Evolutionary conservation across 1,140 invertebrate species (phyloP), one percentile per base, ranked within the genome.

Genomic region (Helicoverpa zea): DNA sequence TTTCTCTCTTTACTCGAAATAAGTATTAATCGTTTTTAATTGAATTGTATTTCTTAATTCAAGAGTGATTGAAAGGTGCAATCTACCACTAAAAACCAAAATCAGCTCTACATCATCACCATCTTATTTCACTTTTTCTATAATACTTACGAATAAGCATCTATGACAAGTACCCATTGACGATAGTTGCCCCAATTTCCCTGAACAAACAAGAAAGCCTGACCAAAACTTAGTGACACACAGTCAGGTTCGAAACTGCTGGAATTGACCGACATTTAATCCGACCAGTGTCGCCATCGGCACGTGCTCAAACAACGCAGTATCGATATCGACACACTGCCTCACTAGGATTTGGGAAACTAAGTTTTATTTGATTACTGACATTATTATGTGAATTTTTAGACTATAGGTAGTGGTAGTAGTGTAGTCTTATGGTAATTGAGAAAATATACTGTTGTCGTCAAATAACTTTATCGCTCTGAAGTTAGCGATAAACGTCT

Each of bases 261-360:
- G 51, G 23, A 7, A 11, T 14, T 54, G 49, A 51, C 68, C 68
- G 23, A n/a, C 49, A 30, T 59, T 47, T 74, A 58, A 74, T 74
- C 72, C 72, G 30, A 13, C 29, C 14, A 54, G 18, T 58, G n/a
- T 10, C 11, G n/a, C 29, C 51, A 59, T 74, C 23, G 58, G 72
- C 72, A 74, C 72, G 72, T 18, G 5, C 14, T 54, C 30, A 56
- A 74, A 74, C 52, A 56, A 5, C 43, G 13, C 10, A 18, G 5
- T 72, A 72, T 72, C 18, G 35, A 43, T 9, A 14, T 13, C 35
- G 35, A 16, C 35, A 43, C 49, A 72, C 13, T 72, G 14, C 54
- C 13, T 13, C 12, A 29, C 18, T 30, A 72, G 68, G 51, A 29
- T 72, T 72, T 54, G 47, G 30, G 49, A 12, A 43, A 18, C 23